Evolutionary conservation across 2,797 vertebrate species (phyloP).

Genomic region (Pelochelys cantorii): DNA sequence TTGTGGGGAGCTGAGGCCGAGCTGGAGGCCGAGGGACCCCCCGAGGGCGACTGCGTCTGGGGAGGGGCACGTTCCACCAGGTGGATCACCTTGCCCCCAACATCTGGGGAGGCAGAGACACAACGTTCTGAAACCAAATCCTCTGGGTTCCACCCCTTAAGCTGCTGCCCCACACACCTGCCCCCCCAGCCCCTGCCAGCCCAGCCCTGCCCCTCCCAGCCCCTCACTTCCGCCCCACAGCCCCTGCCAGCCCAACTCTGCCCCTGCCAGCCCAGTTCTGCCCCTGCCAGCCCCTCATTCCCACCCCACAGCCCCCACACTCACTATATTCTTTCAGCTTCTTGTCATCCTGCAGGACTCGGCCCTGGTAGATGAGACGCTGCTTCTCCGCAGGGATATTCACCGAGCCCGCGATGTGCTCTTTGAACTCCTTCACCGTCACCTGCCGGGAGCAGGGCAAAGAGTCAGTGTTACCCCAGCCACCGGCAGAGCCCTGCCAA

Average conservation of each 20-base stretch:
- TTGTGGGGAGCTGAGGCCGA: conserved; percentile 81
- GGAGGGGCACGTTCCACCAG: conserved; percentile 93
- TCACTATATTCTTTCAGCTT: conserved; percentile 93
- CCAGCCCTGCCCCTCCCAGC: not conserved
- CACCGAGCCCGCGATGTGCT: conserved; percentile 91
- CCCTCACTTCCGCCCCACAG: not conserved
- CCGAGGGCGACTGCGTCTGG: conserved; percentile 87
- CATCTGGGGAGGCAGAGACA: conserved; percentile 80
- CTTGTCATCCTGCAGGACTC: conserved; percentile 93
- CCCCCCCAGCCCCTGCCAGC: not conserved
- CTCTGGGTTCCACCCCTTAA: not conserved
- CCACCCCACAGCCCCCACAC: conserved; percentile 25
- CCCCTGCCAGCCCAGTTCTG: not conserved
- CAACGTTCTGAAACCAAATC: not conserved
- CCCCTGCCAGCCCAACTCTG: not conserved
- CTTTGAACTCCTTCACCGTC: conserved; percentile 94
- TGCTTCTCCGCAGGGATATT: conserved; percentile 94
- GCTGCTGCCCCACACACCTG: not conserved
- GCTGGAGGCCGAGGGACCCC: conserved; percentile 82
- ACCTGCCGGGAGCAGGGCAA: conserved; percentile 75
- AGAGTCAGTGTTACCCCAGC: too few relatives aligned
- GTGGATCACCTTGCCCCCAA: conserved; percentile 94
- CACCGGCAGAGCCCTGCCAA: too few relatives aligned
- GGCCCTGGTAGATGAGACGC: conserved; percentile 93
- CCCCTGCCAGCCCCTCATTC: too few relatives aligned